Base-by-base conservation (phyloP, 2,113 vertebrate species). In the Lichenostomus cassidix region DNA sequence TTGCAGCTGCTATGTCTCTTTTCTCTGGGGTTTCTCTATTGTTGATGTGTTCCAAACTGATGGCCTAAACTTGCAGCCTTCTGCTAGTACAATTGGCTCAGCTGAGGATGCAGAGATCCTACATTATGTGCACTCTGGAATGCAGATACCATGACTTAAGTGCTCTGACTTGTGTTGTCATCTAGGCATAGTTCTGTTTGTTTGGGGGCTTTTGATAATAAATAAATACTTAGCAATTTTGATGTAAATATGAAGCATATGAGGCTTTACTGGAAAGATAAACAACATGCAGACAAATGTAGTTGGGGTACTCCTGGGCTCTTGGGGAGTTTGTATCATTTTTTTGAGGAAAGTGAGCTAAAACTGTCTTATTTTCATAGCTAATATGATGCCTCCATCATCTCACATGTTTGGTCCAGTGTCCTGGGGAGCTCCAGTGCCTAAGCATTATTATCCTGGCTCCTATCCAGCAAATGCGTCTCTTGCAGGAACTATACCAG, bases 391-490 rank as follows among this genome's bases (percentile, higher is more conserved):
- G 94, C 98, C 98, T 75, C 97, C 98, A 12, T 98, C 98, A 24
- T 68, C 98, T 91, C 98, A 97, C 93, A 96, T 98, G 76, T 99
- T 98, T 55, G 97, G 96, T 42, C 98, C 98, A 9, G 89, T 97
- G 90, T 98, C 95, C 8, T 99, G 99, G 99, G 98, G 98, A 76
- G 52, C 98, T 95, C 71, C 98, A 92, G 67, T 98, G 96, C 95
- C 97, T 53, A 99, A 98, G 76, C 95, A 98, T 28, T 99, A 99
- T 95, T 99, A 98, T 62, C 97, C 98, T 21, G 97, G 98, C 68
- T 95, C 98, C 15, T 99, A 98, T 83, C 97, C 99, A 11, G 98
- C 98, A 27, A 96, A 94, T 18, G 62, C 97, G 52, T 97, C 96
- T 17, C 91, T 98, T 73, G 90, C 97, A 62, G 96, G 98, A 67